A percentile compares a stretch with the other conserved stretches of the same genome.
Evolutionary conservation across 2,888 invertebrate genomes (phyloP).

Genomic region (Trichogramma evanescens): DNA sequence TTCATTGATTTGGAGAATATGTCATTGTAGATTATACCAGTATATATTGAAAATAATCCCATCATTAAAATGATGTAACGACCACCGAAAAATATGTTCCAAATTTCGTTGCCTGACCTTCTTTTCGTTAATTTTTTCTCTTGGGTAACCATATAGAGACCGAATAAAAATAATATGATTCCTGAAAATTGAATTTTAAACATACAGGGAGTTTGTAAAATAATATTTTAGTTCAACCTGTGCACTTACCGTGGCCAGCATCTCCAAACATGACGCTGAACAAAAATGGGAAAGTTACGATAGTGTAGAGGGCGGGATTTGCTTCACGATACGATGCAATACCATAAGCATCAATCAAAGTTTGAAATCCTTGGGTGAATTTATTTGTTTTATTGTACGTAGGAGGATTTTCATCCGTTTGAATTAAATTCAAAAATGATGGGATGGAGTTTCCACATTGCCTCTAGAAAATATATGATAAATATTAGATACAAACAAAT

Average conservation of each 20-base stretch:
- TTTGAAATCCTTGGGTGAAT: conserved; percentile 92
- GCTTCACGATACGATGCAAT: conserved; percentile 93
- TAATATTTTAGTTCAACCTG: background rate
- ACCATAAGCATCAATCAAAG: conserved; percentile 92
- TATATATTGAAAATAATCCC: conserved; percentile 97
- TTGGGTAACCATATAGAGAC: conserved; percentile 88
- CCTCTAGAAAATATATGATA: conserved; percentile 26
- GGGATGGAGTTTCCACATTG: conserved; percentile 83
- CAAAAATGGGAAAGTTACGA: conserved; percentile 95
- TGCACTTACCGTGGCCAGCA: conserved; percentile 73
- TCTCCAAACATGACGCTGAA: conserved; percentile 99
- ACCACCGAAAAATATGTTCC: conserved; percentile 96
- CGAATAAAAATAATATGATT: conserved; percentile 82
- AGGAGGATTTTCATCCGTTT: conserved; percentile 81
- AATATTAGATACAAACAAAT: background rate
- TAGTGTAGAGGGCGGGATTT: conserved; percentile 94
- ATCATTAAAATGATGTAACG: conserved; percentile 95
- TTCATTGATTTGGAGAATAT: conserved; percentile 93
- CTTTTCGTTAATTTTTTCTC: conserved; percentile 85
- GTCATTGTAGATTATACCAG: conserved; percentile 96
- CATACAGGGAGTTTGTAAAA: background rate
- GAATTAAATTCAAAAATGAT: conserved; percentile 92
- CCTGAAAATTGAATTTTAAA: conserved; percentile 11
- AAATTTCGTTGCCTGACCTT: conserved; percentile 91
- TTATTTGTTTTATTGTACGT: conserved; percentile 95